Percentiles rank a stretch among this genome's conserved stretches.
phyloP scores from a whole-genome alignment of 2,797 vertebrate genomes.

The Acrocephalus scirpaceus region DNA sequence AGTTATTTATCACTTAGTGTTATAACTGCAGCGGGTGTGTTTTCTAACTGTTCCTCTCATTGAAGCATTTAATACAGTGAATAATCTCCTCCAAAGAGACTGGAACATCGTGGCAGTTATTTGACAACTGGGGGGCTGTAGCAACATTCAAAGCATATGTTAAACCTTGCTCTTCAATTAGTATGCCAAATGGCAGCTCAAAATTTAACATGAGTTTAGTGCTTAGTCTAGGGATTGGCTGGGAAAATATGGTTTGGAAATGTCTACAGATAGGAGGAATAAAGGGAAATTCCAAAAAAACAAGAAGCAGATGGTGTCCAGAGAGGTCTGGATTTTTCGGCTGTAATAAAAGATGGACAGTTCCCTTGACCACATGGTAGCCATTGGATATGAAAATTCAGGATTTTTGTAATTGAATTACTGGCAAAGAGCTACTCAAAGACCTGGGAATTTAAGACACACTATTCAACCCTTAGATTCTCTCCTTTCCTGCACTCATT shows the following conservation, averaged over 20 bases:
- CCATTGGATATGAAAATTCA: not conserved
- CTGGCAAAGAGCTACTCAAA: not conserved
- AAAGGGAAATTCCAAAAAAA: not conserved
- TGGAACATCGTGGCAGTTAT: not conserved
- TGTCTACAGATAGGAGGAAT: not conserved
- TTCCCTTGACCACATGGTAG: not conserved
- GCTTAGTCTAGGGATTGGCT: not conserved
- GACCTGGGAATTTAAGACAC: not conserved
- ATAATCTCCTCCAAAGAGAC: not conserved
- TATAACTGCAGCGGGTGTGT: not conserved
- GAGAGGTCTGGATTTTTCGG: not conserved
- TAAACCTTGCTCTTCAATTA: not conserved
- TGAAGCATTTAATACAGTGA: not conserved
- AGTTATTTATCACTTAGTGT: not conserved
- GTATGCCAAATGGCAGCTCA: slow-evolving; percentile 3
- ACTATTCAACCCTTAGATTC: not conserved
- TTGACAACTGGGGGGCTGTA: not conserved
- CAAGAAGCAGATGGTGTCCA: not conserved
- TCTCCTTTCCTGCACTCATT: not conserved
- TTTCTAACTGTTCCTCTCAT: not conserved
- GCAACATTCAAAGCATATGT: not conserved
- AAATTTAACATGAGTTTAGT: not conserved
- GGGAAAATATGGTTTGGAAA: slow-evolving; percentile 19
- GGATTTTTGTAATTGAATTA: slow-evolving; percentile 9
- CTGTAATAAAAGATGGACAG: not conserved